Evolutionary conservation across 2,797 vertebrate species (phyloP).

Genomic region (Tenualosa thibaudeaui): DNA sequence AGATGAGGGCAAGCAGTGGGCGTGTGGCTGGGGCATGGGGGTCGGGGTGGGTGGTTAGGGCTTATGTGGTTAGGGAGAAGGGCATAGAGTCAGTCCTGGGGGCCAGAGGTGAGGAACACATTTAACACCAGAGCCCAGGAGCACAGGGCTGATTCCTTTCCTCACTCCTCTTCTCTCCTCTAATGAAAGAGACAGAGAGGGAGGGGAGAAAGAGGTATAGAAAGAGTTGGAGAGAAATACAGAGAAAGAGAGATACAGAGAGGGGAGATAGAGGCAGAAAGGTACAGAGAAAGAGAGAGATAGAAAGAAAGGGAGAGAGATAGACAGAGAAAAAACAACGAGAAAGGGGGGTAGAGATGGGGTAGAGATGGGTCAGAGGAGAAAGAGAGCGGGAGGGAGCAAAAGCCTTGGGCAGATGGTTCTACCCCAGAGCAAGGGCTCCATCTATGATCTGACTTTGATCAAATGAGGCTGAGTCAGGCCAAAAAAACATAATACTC

Average conservation of each 20-base stretch:
- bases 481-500: constrained; percentile 27
- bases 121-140: background rate
- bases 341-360: background rate
- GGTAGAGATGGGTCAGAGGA: too few species aligned
- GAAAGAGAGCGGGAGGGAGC: background rate
- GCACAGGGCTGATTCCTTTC: background rate
- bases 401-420: background rate
- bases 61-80: background rate
- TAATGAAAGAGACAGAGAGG: background rate
- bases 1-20: background rate
- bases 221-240: background rate
- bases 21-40: too few species aligned
- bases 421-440: constrained; percentile 23
- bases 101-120: background rate
- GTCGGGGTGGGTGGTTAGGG: background rate
- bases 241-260: background rate
- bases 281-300: background rate
- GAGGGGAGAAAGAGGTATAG: background rate
- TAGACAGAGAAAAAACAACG: too few species aligned
- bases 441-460: constrained; percentile 27
- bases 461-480: constrained; percentile 29
- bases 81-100: background rate
- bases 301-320: background rate
- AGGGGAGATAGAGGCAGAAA: background rate
- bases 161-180: too few species aligned